Evolutionary conservation across 2,797 vertebrate species (phyloP).

Genomic region (Okamejei kenojei): DNA sequence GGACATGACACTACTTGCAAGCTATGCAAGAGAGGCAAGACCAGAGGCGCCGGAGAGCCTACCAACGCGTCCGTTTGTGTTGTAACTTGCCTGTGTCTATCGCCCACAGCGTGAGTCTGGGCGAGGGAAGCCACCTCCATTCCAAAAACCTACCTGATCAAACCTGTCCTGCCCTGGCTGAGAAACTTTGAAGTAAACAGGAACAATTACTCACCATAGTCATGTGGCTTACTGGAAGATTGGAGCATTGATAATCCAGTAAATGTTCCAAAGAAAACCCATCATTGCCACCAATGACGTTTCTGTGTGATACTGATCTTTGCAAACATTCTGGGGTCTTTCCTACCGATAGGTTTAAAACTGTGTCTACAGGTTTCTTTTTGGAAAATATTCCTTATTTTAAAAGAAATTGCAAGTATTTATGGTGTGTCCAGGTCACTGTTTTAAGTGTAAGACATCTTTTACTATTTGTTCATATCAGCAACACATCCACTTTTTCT

Average conservation of each 20-base stretch:
- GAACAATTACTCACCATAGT: slow-evolving; percentile 66
- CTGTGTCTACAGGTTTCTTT: background rate
- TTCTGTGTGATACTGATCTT: background rate
- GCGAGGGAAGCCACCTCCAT: slow-evolving; percentile 41
- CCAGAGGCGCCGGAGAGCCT: slow-evolving; percentile 92
- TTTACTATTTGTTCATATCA: too few relatives aligned
- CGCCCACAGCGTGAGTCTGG: slow-evolving; percentile 83
- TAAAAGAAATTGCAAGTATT: too few relatives aligned
- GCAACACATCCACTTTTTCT: too few relatives aligned
- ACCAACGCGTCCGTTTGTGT: slow-evolving; percentile 49
- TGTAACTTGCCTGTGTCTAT: slow-evolving; percentile 82
- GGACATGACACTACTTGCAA: slow-evolving; percentile 91
- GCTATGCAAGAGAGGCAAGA: slow-evolving; percentile 92
- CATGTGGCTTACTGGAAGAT: slow-evolving; percentile 58
- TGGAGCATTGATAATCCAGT: slow-evolving; percentile 20
- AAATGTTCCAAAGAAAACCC: slow-evolving; percentile 13
- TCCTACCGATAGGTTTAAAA: background rate
- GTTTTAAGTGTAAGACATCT: too few relatives aligned
- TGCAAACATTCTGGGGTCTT: background rate
- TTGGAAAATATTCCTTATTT: too few relatives aligned
- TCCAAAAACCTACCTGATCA: slow-evolving; percentile 73
- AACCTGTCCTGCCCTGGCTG: slow-evolving; percentile 76
- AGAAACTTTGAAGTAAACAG: slow-evolving; percentile 61
- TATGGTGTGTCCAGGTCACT: too few relatives aligned
- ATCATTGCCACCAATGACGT: background rate